A percentile compares a stretch with the other conserved stretches of the same genome.
Conservation (phyloP, 2,888 invertebrate species). For the Endomychus coccineus region DNA sequence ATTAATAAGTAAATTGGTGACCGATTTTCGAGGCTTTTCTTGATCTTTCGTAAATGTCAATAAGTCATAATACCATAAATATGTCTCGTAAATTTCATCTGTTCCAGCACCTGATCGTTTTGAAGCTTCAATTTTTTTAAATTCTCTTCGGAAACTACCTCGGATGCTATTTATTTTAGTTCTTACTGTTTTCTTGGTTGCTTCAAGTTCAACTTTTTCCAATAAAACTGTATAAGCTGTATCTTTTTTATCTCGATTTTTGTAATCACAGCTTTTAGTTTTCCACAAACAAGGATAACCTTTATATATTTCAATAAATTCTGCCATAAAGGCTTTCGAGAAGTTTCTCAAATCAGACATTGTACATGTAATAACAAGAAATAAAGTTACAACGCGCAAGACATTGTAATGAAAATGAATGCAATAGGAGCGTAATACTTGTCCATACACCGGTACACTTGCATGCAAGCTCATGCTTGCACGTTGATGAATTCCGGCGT, state of each 20-base stretch:
- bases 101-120: constrained; percentile 6
- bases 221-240: constrained; percentile 4
- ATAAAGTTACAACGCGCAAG: too few species aligned
- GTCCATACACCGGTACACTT: constrained; percentile 1
- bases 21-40: constrained; percentile 3
- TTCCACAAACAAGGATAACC: constrained; percentile 8
- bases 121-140: constrained; percentile 5
- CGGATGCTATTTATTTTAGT: background rate
- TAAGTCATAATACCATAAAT: constrained; percentile 9
- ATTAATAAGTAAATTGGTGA: constrained; percentile 2
- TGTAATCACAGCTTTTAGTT: constrained; percentile 8
- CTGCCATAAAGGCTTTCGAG: constrained; percentile 3
- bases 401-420: constrained; percentile 5
- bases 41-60: constrained; percentile 7
- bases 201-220: constrained; percentile 1
- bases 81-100: background rate
- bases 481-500: constrained; percentile 8
- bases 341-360: too few species aligned
- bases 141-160: constrained; percentile 3
- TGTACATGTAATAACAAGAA: too few species aligned
- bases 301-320: constrained; percentile 6
- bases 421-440: background rate
- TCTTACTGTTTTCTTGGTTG: constrained; percentile 3
- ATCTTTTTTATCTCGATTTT: constrained; percentile 7
- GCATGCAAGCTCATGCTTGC: constrained; percentile 4